Percentiles rank a stretch among this genome's conserved stretches.
Evolutionary conservation across 2,888 invertebrate species (phyloP).

Genomic region (Zaprionus obscuricornis): DNA sequence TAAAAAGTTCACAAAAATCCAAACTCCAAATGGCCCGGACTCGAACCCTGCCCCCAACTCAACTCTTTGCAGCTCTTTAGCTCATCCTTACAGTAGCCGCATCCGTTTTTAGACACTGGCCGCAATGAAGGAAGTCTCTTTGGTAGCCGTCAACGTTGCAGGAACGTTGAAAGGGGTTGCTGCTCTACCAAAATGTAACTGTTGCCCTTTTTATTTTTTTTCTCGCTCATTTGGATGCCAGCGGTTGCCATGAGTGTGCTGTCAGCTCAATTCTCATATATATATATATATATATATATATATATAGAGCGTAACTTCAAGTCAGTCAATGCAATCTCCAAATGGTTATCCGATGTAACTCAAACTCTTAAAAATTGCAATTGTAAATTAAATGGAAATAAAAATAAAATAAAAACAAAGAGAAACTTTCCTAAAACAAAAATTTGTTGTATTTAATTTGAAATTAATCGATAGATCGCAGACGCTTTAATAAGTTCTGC

Average conservation of each 20-base stretch:
- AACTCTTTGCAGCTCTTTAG: not conserved
- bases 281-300: not conserved
- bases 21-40: too few relatives aligned
- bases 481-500: constrained; percentile 5
- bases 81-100: too few relatives aligned
- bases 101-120: constrained; percentile 8
- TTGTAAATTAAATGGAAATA: constrained; percentile 36
- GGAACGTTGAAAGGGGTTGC: too few relatives aligned
- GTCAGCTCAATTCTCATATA: too few relatives aligned
- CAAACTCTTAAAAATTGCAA: too few relatives aligned
- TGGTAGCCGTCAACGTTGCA: too few relatives aligned
- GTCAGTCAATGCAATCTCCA: not conserved
- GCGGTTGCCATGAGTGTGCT: too few relatives aligned
- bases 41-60: not conserved
- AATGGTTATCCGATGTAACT: constrained; percentile 17
- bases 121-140: constrained; percentile 9
- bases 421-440: too few relatives aligned
- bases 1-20: constrained; percentile 46
- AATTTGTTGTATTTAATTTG: too few relatives aligned
- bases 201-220: constrained; percentile 26
- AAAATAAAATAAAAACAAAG: constrained; percentile 31
- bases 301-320: constrained; percentile 5
- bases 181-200: constrained; percentile 46
- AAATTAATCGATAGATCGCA: constrained; percentile 57
- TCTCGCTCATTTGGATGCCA: constrained; percentile 15